These are phyloP conservation scores for Peromyscus californicus DNA, from an alignment of 2,113 vertebrate genomes.

Conservation along the genomic window DNA sequence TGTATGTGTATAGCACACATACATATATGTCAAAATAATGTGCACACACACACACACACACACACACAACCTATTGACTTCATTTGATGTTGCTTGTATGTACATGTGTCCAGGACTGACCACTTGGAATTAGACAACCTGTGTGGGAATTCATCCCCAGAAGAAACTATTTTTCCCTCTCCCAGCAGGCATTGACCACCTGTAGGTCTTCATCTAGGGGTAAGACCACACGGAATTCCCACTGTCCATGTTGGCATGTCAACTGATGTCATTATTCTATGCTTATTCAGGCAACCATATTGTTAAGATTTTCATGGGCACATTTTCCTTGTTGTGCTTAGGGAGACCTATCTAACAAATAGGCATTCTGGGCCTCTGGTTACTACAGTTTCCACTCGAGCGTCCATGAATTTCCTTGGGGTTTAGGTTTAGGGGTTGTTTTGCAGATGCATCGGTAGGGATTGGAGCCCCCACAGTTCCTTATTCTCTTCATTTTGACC, in stretches of 20 bases:
- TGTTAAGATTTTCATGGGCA: background rate
- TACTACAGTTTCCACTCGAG: background rate
- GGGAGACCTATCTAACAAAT: background rate
- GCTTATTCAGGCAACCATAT: background rate
- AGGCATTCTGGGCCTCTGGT: background rate
- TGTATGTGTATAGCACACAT: background rate
- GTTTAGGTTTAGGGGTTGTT: background rate
- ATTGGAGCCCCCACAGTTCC: background rate
- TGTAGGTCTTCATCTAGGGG: background rate
- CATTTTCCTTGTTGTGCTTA: background rate
- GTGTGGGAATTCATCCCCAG: background rate
- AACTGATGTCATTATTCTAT: background rate
- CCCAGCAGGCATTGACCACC: background rate
- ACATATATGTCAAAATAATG: background rate
- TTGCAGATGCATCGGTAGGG: background rate
- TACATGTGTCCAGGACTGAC: background rate
- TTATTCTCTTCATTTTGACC: background rate
- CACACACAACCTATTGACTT: background rate
- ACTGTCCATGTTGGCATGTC: background rate
- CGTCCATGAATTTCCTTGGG: background rate
- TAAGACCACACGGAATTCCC: too few species aligned
- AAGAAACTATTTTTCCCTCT: background rate
- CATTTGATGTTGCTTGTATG: background rate
- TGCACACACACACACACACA: background rate
- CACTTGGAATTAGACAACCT: background rate